phyloP scores from a whole-genome alignment of 2,113 vertebrate genomes.

The Ceyx margarethae region DNA sequence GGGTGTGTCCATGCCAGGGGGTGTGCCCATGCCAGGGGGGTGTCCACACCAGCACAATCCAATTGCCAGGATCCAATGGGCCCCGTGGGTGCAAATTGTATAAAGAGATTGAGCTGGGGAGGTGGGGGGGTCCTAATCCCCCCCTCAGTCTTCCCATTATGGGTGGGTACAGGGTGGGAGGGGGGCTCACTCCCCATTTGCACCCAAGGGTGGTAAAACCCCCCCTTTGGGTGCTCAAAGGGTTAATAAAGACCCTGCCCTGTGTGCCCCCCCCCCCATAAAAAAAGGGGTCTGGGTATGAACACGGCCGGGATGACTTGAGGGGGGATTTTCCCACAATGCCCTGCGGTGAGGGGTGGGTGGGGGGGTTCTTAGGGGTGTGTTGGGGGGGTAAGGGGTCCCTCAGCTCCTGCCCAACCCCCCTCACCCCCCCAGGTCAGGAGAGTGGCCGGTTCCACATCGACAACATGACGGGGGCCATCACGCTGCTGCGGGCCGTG shows the following conservation, averaged over 20 bases:
- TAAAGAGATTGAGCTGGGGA: background rate
- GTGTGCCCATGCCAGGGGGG: background rate
- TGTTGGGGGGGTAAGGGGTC: background rate
- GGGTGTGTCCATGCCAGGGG: background rate
- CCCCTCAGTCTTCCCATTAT: background rate
- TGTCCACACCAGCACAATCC: background rate
- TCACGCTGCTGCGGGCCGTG: background rate
- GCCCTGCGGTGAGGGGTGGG: background rate
- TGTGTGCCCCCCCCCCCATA: background rate
- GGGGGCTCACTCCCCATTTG: background rate
- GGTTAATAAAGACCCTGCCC: background rate
- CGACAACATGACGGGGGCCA: background rate
- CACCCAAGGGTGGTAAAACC: background rate
- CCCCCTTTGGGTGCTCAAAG: background rate
- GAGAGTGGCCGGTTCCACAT: constrained; percentile 8
- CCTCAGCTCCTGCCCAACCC: background rate
- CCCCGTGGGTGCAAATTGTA: background rate
- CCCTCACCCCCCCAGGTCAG: background rate
- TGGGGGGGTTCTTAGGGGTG: background rate
- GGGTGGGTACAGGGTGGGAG: background rate
- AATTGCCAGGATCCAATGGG: background rate
- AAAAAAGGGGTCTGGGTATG: background rate
- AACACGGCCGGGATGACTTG: background rate
- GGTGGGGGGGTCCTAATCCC: background rate
- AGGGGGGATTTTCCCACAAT: background rate